Percentiles rank a stretch among this genome's conserved stretches.
Evolutionary conservation across 2,888 invertebrate species (phyloP).

Genomic region (Mesorhabditis spiculigera): DNA sequence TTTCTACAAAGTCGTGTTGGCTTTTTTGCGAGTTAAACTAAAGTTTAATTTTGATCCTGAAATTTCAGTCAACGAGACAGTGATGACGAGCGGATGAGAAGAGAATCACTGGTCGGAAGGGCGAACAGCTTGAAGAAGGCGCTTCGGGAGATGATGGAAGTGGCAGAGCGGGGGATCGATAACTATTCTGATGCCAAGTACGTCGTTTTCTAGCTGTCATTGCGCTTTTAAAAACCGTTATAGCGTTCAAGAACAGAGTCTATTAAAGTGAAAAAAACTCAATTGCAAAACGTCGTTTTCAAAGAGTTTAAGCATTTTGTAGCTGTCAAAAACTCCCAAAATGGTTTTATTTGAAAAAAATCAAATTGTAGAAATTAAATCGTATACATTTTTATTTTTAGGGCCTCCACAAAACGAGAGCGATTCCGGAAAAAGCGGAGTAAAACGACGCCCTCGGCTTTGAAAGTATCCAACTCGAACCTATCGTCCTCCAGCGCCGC

Average conservation of each 20-base stretch:
- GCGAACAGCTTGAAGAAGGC: conserved; percentile 81
- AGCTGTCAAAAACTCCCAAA: no score
- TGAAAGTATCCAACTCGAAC: conserved; percentile 36
- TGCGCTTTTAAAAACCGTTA: no score
- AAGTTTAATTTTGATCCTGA: background rate
- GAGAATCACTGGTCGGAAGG: conserved; percentile 66
- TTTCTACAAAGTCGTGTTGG: no score
- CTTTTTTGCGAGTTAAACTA: no score
- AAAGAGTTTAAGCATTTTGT: no score
- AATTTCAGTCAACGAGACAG: conserved; percentile 7
- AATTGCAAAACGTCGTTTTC: no score
- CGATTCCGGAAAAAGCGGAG: conserved; percentile 40
- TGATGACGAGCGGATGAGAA: conserved; percentile 56
- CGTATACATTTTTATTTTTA: conserved; percentile 5
- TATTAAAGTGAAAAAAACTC: no score
- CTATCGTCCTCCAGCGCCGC: conserved; percentile 37
- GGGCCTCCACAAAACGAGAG: conserved; percentile 29
- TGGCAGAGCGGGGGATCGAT: conserved; percentile 69
- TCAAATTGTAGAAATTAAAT: background rate
- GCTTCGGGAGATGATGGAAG: conserved; percentile 75
- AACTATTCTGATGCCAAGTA: conserved; percentile 23
- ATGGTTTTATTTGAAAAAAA: background rate
- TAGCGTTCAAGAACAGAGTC: no score
- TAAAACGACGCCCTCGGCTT: conserved; percentile 40
- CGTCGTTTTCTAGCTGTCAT: no score